Evolutionary conservation across 2,113 vertebrate genomes (phyloP).

Genomic region (Pluvianellus socialis): DNA sequence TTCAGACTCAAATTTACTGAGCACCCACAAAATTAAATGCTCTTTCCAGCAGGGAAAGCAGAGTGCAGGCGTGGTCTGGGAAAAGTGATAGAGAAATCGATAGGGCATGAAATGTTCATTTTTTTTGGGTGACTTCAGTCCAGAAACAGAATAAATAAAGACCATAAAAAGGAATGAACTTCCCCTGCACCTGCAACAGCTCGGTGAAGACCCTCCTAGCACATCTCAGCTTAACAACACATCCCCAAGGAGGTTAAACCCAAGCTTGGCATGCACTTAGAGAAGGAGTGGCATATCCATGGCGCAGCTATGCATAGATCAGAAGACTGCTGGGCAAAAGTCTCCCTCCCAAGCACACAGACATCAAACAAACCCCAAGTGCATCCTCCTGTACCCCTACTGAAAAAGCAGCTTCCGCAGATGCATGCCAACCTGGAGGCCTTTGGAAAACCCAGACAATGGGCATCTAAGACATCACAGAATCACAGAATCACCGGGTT

Average conservation of each 20-base stretch:
- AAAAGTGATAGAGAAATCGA: not conserved
- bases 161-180: not conserved
- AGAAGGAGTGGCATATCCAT: not conserved
- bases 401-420: not conserved
- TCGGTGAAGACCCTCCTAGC: not conserved
- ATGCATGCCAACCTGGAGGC: not conserved
- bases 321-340: not conserved
- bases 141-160: not conserved
- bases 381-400: not conserved
- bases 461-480: not conserved
- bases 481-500: too few species aligned
- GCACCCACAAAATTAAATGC: not conserved
- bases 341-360: not conserved
- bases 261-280: not conserved
- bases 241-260: not conserved
- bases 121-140: not conserved
- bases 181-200: not conserved
- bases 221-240: not conserved
- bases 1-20: slow-evolving; percentile 7
- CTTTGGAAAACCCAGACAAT: not conserved
- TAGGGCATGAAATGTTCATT: not conserved
- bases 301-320: rapidly evolving
- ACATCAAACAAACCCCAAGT: not conserved
- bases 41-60: not conserved
- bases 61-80: not conserved